Conservation (phyloP, 2,113 vertebrate genomes). For the Motacilla tschutschensis region DNA sequence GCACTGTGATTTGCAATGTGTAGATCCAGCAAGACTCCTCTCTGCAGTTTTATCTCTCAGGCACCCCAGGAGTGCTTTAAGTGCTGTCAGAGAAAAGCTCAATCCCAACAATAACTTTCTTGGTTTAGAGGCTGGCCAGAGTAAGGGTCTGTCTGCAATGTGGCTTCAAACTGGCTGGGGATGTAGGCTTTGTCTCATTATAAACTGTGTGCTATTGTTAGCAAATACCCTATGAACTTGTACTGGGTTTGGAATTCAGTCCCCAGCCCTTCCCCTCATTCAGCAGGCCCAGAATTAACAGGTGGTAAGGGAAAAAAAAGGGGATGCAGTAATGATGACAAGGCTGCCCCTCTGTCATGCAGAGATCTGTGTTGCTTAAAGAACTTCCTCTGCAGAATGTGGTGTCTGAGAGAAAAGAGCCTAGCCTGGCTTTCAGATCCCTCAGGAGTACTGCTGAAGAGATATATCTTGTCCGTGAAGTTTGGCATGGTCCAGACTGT, state of each 20-base stretch:
- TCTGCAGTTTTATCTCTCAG: neutral
- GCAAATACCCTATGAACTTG: neutral
- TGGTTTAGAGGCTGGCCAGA: neutral
- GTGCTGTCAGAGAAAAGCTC: neutral
- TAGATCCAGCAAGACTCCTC: neutral
- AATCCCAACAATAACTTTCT: neutral
- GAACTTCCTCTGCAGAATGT: neutral
- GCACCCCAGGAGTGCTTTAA: neutral
- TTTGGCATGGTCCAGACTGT: neutral
- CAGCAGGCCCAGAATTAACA: neutral
- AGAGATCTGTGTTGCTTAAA: neutral
- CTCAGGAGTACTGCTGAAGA: neutral
- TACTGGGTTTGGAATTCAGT: neutral
- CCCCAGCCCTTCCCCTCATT: neutral
- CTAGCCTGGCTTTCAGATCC: neutral
- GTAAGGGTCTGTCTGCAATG: neutral
- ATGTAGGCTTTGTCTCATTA: neutral
- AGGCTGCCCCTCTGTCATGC: neutral
- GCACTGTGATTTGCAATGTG: neutral
- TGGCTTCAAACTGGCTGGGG: neutral
- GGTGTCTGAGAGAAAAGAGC: neutral
- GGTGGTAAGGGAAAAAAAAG: neutral
- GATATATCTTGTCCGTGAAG: neutral
- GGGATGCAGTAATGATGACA: neutral
- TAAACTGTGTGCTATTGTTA: neutral